Percentiles rank a stretch among this genome's conserved stretches.
These are phyloP conservation scores for Lerista edwardsae DNA, from an alignment of 2,797 vertebrate genomes.

Conservation along the genomic window DNA sequence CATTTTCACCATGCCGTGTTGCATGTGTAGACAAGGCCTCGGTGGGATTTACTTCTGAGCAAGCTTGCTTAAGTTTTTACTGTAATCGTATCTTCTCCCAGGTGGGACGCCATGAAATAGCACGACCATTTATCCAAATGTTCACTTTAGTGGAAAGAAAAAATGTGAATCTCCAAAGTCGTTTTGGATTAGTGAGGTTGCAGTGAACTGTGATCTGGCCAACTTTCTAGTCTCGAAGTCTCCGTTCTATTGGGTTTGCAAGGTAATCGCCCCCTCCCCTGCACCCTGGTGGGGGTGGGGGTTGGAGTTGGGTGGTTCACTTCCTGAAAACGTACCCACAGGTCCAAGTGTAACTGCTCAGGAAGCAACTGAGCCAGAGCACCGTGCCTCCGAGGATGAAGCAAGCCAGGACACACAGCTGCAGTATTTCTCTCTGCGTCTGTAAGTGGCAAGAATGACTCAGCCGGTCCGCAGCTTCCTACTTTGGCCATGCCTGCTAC, in stretches of 20 bases:
- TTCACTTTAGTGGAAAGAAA: neutral
- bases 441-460: neutral
- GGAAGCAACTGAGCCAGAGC: neutral
- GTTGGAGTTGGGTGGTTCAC: neutral
- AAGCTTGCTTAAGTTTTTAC: neutral
- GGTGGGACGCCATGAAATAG: neutral
- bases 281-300: neutral
- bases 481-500: neutral
- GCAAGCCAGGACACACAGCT: neutral
- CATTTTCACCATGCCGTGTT: too few species aligned
- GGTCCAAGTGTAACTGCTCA: neutral
- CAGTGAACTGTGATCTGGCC: neutral
- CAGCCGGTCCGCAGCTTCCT: neutral
- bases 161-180: neutral
- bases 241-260: neutral
- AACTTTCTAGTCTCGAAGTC: neutral
- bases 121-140: neutral
- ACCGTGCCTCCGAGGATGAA: neutral
- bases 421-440: neutral
- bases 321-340: neutral
- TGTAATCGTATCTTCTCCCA: neutral
- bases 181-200: neutral
- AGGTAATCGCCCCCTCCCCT: neutral
- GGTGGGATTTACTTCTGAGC: neutral
- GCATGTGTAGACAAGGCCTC: neutral